Conservation (phyloP, 2,797 vertebrate genomes). For the Chromis chromis region DNA sequence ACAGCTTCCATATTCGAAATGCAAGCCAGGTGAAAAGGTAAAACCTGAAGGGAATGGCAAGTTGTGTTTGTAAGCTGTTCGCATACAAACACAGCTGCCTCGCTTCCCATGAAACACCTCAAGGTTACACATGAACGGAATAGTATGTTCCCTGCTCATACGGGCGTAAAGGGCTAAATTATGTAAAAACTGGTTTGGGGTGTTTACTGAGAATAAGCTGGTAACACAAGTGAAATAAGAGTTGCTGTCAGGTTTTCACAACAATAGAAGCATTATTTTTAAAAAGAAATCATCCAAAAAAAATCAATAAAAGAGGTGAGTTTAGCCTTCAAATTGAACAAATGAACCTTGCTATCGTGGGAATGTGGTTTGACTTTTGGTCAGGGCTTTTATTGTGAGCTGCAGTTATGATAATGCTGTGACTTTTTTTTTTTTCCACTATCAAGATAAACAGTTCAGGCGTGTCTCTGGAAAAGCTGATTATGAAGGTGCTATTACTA, state of each 20-base stretch:
- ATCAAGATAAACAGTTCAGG: not conserved
- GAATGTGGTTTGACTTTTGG: not conserved
- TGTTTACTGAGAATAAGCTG: not conserved
- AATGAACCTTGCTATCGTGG: not conserved
- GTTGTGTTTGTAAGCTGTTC: no score
- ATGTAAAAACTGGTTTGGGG: not conserved
- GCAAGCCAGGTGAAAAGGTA: not conserved
- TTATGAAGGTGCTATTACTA: conserved; percentile 2
- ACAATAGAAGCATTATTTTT: no score
- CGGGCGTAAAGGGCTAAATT: not conserved
- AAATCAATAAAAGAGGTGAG: no score
- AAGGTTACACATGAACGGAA: conserved; percentile 22
- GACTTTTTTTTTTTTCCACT: not conserved
- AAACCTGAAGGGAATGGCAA: not conserved
- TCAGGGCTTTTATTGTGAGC: not conserved
- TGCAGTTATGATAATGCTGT: no score
- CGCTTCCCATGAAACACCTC: conserved; percentile 50
- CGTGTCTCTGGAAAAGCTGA: not conserved
- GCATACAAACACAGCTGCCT: conserved; percentile 54
- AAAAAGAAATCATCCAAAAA: no score
- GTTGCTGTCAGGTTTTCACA: no score
- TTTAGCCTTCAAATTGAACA: not conserved
- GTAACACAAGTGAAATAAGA: not conserved
- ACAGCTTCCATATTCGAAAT: not conserved
- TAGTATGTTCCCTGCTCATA: not conserved